Evolutionary conservation across 2,888 invertebrate species (phyloP).

Genomic region (Drosophila pullipes): DNA sequence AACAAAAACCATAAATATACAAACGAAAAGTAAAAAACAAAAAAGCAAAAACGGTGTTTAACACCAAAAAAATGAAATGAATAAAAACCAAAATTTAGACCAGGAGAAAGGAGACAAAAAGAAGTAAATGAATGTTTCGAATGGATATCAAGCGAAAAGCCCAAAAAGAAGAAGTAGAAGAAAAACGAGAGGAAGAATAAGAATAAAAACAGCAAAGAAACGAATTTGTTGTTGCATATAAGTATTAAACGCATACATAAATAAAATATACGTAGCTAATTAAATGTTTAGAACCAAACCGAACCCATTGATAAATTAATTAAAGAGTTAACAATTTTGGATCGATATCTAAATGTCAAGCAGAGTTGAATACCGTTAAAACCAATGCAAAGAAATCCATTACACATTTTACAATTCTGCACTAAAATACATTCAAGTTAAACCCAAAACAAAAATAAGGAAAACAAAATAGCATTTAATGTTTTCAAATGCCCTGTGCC

Average conservation of each 20-base stretch:
- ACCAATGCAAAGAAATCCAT: conserved; percentile 19
- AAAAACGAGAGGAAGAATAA: not conserved
- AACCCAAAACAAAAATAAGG: not conserved
- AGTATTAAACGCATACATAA: conserved; percentile 42
- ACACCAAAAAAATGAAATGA: conserved; percentile 58
- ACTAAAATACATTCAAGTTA: conserved; percentile 27
- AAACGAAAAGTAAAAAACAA: conserved; percentile 58
- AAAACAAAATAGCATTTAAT: conserved; percentile 9
- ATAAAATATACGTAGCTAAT: conserved; percentile 61
- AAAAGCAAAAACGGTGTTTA: conserved; percentile 78
- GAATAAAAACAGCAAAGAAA: conserved; percentile 45
- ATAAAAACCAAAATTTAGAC: conserved; percentile 30
- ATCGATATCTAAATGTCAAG: conserved; percentile 40
- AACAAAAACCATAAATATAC: conserved; percentile 37
- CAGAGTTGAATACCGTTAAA: conserved; percentile 42
- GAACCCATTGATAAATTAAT: conserved; percentile 45
- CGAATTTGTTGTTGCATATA: conserved; percentile 74
- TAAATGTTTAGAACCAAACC: conserved; percentile 70
- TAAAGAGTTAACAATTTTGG: conserved; percentile 41
- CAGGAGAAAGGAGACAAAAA: conserved; percentile 16
- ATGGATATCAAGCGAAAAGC: conserved; percentile 27
- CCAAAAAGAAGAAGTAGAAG: not conserved
- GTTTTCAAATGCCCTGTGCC: conserved; percentile 19
- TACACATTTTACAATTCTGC: conserved; percentile 37
- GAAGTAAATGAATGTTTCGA: conserved; percentile 41